A percentile compares a stretch with the other conserved stretches of the same genome.
phyloP scores from a whole-genome alignment of 1,140 invertebrate genomes.

The Ceratosolen fusciceps region DNA sequence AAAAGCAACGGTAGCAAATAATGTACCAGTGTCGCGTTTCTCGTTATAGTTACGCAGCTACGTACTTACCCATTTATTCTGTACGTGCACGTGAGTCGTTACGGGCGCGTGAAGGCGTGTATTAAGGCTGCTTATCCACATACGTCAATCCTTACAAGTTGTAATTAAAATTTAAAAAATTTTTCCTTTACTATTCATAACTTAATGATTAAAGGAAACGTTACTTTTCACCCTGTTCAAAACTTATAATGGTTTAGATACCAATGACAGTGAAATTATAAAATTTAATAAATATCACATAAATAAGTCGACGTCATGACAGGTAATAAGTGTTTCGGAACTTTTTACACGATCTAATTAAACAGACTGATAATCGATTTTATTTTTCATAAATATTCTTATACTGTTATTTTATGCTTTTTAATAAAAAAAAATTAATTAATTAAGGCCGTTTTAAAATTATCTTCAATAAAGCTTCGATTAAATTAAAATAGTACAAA shows the following conservation, averaged over 20 bases:
- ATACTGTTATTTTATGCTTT: not conserved
- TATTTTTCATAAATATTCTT: not conserved
- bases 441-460: too few species aligned
- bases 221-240: not conserved
- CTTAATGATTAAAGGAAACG: not conserved
- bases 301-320: not conserved
- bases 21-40: not conserved
- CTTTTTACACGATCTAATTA: not conserved
- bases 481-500: not conserved
- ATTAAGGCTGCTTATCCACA: not conserved
- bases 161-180: not conserved
- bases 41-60: not conserved
- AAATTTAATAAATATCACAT: conserved; percentile 1
- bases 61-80: too few species aligned
- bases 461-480: too few species aligned
- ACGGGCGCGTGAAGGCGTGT: too few species aligned
- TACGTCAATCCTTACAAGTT: conserved; percentile 2
- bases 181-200: not conserved
- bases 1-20: not conserved
- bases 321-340: not conserved
- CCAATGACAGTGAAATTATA: not conserved
- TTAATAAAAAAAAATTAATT: too few species aligned
- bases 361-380: not conserved
- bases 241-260: not conserved
- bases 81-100: too few species aligned